A percentile compares a stretch with the other conserved stretches of the same genome.
Conservation (phyloP, 1,140 invertebrate genomes). For the Diorhabda sublineata region DNA sequence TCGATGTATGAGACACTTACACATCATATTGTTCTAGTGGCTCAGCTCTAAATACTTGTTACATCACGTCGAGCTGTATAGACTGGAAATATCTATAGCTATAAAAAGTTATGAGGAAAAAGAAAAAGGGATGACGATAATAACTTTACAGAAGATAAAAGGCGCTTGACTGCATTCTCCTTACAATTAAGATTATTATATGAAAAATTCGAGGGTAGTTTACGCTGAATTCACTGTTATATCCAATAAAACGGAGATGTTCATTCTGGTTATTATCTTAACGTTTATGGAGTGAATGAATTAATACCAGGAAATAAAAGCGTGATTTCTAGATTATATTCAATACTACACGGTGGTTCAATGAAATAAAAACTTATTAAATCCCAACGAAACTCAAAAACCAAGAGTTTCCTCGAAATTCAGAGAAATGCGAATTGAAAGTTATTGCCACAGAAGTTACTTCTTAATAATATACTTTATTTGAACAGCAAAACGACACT, state of each 20-base stretch:
- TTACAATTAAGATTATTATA: conserved; percentile 13
- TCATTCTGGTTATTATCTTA: background rate
- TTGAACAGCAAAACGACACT: too few species aligned
- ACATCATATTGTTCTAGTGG: conserved; percentile 26
- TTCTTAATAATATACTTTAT: too few species aligned
- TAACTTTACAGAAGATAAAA: conserved; percentile 8
- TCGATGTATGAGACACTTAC: conserved; percentile 22
- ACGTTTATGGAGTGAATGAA: background rate
- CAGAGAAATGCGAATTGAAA: too few species aligned
- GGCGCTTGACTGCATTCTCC: conserved; percentile 3
- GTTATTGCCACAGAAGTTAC: too few species aligned
- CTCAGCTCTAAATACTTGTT: conserved; percentile 24
- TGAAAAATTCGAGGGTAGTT: conserved; percentile 2
- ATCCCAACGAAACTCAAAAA: too few species aligned
- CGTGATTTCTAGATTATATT: too few species aligned
- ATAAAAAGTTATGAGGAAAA: conserved; percentile 4
- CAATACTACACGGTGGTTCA: too few species aligned
- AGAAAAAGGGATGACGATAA: conserved; percentile 8
- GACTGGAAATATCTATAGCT: background rate
- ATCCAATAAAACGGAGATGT: background rate
- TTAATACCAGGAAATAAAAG: background rate
- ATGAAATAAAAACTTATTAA: too few species aligned
- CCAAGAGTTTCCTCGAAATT: too few species aligned
- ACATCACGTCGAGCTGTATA: conserved; percentile 4
- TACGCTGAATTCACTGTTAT: conserved; percentile 8